Base-by-base conservation (phyloP, 2,797 vertebrate genomes). In the Eulemur albifrons region DNA sequence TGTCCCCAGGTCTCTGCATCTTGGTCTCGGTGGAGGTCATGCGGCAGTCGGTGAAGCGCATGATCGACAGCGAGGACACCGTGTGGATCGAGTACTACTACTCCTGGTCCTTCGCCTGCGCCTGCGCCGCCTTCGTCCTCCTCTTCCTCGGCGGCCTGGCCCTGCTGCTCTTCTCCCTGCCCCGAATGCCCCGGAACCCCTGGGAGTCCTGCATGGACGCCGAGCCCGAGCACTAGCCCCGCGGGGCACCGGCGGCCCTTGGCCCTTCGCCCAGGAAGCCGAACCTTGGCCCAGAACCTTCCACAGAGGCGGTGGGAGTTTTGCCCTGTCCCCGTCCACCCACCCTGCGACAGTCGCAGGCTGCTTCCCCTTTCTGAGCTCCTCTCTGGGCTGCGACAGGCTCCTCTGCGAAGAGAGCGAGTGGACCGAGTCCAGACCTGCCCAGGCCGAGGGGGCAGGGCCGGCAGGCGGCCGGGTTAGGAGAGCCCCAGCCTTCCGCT, bases 181-280 rank as follows among this genome's bases (percentile, higher is more conserved):
- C 99, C 18, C 99, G 99, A 73, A 99, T 99, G 99, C 99, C 99
- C 83, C 99, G 98, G 97, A 99, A 99, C 97, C 99, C 99, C 3
- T 99, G 99, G 99, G 99, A 99, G 98, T 99, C 99, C 35, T 99
- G 99, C 98, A 99, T 99, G 99, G 99, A 99, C 0, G 99, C 99
- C 0, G 99, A 99, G 75, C 99, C 99, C 0, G 99, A 99, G 27
- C 98, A 98, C 97, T 99, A 98, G 97, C 1, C 59, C 50, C 7
- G 18, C 65, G 40, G 3, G 35, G 50, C 14, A 30, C 54, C 35
- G 2, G 45, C 1, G 8, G 10, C 40, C 20, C 79, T 13, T 1
- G 2, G 80, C n/a, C 67, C 32, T 14, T 15, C 61, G 23, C 14
- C 7, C 45, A 0, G 63, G 63, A 32, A 65, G 52, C 81, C 0